These are phyloP conservation scores for Sylvia atricapilla DNA, from an alignment of 2,113 vertebrate species.

Conservation along the genomic window DNA sequence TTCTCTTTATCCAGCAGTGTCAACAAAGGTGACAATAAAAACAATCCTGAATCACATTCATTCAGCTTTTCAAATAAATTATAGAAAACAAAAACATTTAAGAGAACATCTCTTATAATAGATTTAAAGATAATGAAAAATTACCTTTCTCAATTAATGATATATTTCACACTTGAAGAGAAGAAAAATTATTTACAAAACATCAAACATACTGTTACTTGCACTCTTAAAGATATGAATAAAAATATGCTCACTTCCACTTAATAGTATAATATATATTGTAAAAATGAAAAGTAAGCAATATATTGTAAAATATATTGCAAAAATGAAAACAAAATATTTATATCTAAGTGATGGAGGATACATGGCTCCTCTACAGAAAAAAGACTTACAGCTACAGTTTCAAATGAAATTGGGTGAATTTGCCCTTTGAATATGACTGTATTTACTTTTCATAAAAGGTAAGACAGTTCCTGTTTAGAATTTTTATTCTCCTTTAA, in stretches of 20 bases:
- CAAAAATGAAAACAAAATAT: neutral
- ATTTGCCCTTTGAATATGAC: neutral
- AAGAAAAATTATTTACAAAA: neutral
- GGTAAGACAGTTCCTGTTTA: neutral
- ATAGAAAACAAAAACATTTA: neutral
- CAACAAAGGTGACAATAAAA: neutral
- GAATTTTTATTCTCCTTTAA: neutral
- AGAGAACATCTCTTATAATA: neutral
- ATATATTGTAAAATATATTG: neutral
- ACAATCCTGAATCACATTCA: neutral
- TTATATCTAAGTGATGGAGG: neutral
- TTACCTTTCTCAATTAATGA: neutral
- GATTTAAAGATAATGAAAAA: neutral
- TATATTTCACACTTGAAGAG: neutral
- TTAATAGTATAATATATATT: neutral
- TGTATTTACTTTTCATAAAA: neutral
- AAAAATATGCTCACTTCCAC: neutral
- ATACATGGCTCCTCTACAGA: neutral
- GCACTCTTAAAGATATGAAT: neutral
- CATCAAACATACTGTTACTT: neutral
- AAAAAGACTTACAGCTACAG: neutral
- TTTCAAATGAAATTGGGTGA: neutral
- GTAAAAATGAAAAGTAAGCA: neutral
- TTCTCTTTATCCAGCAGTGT: neutral
- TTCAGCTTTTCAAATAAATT: neutral